These are phyloP conservation scores for Lycophotia porphyrea DNA, from an alignment of 2,888 invertebrate genomes.

Conservation along the genomic window DNA sequence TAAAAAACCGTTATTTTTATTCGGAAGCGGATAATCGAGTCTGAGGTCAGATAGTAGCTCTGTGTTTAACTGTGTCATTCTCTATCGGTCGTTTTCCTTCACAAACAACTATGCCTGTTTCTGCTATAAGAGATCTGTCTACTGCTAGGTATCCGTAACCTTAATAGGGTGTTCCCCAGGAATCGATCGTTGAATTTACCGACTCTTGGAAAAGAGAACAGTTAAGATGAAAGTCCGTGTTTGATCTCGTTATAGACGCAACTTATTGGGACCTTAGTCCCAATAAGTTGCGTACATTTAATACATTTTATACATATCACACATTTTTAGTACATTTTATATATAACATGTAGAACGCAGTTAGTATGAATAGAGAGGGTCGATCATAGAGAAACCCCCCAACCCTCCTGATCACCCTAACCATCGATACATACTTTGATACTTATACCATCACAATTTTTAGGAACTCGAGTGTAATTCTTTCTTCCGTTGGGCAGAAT, in stretches of 20 bases:
- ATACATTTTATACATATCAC: too few species aligned
- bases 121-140: slow-evolving; percentile 15
- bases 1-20: slow-evolving; percentile 73
- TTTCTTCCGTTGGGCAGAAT: background rate
- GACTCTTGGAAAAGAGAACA: background rate
- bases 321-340: too few species aligned
- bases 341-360: background rate
- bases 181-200: slow-evolving; percentile 18
- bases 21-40: slow-evolving; percentile 67
- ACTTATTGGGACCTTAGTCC: background rate
- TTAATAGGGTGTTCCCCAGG: slow-evolving; percentile 17
- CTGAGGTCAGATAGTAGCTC: slow-evolving; percentile 66
- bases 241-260: background rate
- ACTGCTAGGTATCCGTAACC: background rate
- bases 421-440: background rate
- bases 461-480: background rate
- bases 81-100: slow-evolving; percentile 21
- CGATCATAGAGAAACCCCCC: background rate
- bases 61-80: slow-evolving; percentile 51
- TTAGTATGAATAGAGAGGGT: background rate
- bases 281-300: too few species aligned
- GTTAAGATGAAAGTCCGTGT: background rate
- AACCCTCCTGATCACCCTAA: background rate
- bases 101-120: slow-evolving; percentile 16
- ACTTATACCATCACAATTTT: background rate